A percentile compares a stretch with the other conserved stretches of the same genome.
These are phyloP conservation scores for Gastrophysa polygoni DNA, from an alignment of 2,888 invertebrate species.

Conservation along the genomic window DNA sequence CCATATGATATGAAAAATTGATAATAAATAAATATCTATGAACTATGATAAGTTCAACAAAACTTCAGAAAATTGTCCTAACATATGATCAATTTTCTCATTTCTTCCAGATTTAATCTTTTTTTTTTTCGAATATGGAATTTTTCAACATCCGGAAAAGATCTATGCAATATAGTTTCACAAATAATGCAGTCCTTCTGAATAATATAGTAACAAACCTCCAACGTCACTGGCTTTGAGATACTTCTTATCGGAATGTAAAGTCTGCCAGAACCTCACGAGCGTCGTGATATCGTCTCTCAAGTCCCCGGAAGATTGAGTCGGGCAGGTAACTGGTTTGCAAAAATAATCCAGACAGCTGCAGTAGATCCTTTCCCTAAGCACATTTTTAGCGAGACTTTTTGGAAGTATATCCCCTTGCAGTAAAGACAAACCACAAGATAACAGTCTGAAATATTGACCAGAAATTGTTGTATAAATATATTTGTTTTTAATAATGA, in stretches of 20 bases:
- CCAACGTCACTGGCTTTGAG: constrained; percentile 82
- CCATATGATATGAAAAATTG: no score
- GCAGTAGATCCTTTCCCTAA: constrained; percentile 94
- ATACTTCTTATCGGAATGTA: constrained; percentile 94
- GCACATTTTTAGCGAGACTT: constrained; percentile 86
- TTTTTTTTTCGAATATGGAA: no score
- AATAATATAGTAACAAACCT: constrained; percentile 58
- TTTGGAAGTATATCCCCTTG: constrained; percentile 92
- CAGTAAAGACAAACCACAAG: constrained; percentile 89
- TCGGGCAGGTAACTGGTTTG: constrained; percentile 86
- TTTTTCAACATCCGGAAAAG: no score
- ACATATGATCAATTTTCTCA: no score
- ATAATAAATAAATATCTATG: no score
- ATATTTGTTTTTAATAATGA: no score
- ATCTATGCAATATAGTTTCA: no score
- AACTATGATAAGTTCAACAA: no score
- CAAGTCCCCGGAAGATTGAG: constrained; percentile 76
- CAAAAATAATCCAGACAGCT: constrained; percentile 96
- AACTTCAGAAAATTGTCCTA: no score
- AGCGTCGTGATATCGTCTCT: constrained; percentile 88
- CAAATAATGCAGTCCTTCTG: not conserved
- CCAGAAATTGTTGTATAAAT: no score
- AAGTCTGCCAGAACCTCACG: constrained; percentile 93
- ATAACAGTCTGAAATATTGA: constrained; percentile 69
- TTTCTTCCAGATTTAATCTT: no score